These are phyloP conservation scores for Chaenogobius annularis DNA, from an alignment of 2,113 vertebrate genomes.

Conservation along the genomic window DNA sequence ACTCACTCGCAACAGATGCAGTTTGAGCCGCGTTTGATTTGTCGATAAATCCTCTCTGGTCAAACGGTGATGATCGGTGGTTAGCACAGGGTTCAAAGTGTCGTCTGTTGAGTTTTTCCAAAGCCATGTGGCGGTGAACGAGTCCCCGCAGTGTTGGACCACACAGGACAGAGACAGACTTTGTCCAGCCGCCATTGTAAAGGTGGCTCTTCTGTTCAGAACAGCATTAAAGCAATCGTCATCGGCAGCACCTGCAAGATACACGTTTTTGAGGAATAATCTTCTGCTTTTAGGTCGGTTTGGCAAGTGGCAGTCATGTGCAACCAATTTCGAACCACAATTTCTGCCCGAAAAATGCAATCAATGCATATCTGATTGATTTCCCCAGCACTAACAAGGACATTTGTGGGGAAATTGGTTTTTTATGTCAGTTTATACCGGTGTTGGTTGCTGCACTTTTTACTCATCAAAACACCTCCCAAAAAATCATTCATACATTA, in stretches of 20 bases:
- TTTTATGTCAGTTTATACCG: too few species aligned
- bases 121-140: constrained; percentile 58
- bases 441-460: too few species aligned
- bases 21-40: constrained; percentile 22
- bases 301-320: too few species aligned
- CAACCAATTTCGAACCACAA: too few species aligned
- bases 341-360: too few species aligned
- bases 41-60: background rate
- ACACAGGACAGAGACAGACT: constrained; percentile 54
- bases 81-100: background rate
- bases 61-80: constrained; percentile 16
- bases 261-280: background rate
- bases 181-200: constrained; percentile 35
- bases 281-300: too few species aligned
- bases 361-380: too few species aligned
- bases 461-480: too few species aligned
- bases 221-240: constrained; percentile 29
- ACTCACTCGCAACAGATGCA: constrained; percentile 40
- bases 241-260: constrained; percentile 35
- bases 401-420: too few species aligned
- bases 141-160: constrained; percentile 60
- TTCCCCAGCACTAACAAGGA: too few species aligned
- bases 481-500: too few species aligned
- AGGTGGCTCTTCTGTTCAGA: constrained; percentile 20
- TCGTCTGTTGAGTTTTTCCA: background rate